Percentiles rank a stretch among this genome's conserved stretches.
Conservation (phyloP, 2,113 vertebrate species). For the Paradisaea rubra region DNA sequence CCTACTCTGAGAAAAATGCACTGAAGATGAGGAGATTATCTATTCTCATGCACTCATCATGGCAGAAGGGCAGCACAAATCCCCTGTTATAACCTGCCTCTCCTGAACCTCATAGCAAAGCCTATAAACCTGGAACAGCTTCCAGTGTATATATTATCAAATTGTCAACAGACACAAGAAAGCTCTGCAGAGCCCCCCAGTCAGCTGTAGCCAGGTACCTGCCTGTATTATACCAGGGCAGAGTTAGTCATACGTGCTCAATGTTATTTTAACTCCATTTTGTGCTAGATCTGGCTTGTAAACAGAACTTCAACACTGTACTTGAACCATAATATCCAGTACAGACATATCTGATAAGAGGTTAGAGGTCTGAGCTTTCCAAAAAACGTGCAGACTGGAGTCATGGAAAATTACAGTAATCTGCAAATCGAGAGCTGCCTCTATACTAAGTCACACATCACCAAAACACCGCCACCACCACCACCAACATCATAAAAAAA, state of each 20-base stretch:
- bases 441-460: neutral
- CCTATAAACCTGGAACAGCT: neutral
- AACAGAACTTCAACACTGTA: neutral
- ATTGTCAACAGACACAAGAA: neutral
- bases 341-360: neutral
- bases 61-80: neutral
- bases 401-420: neutral
- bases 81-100: neutral
- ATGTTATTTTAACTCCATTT: neutral
- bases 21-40: neutral
- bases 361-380: neutral
- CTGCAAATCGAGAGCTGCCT: neutral
- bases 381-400: neutral
- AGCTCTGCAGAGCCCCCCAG: neutral
- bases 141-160: neutral
- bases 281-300: neutral
- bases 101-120: neutral
- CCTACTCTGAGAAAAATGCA: neutral
- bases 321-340: neutral
- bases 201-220: neutral
- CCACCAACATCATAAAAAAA: neutral
- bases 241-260: fast-evolving
- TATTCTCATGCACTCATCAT: neutral
- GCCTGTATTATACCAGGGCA: neutral
- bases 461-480: no score